A percentile compares a stretch with the other conserved stretches of the same genome.
These are phyloP conservation scores for Molothrus aeneus DNA, from an alignment of 2,797 vertebrate genomes.

Conservation along the genomic window DNA sequence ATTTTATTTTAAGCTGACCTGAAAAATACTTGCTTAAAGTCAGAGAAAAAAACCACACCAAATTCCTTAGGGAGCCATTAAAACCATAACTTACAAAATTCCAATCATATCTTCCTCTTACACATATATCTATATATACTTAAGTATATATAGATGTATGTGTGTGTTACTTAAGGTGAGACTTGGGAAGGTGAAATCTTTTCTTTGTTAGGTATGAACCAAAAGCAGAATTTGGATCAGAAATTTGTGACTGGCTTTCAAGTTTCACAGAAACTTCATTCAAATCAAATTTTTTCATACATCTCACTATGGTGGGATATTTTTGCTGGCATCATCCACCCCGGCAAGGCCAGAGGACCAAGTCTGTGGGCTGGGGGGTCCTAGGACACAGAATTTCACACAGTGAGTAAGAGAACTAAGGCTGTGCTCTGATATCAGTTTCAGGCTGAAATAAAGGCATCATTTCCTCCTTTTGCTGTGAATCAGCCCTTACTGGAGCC, in stretches of 20 bases:
- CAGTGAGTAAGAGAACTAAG: rapidly evolving
- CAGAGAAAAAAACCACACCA: neutral
- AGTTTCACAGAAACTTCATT: neutral
- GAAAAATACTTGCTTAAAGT: neutral
- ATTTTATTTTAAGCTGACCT: conserved; percentile 23
- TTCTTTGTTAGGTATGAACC: neutral
- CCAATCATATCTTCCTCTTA: neutral
- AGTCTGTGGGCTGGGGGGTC: rapidly evolving
- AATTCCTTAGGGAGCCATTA: conserved; percentile 3
- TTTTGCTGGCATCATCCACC: neutral
- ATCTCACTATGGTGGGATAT: rapidly evolving
- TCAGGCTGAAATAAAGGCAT: neutral
- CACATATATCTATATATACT: neutral
- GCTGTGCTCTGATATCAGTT: neutral
- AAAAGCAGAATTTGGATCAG: neutral
- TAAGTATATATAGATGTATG: neutral
- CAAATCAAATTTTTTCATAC: neutral
- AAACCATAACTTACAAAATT: conserved; percentile 5
- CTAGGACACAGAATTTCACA: neutral
- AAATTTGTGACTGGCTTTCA: neutral
- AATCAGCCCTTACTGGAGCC: neutral
- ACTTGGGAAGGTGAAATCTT: neutral
- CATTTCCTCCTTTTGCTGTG: neutral
- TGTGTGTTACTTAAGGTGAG: neutral
- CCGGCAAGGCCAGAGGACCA: neutral